Conservation (phyloP, 2,113 vertebrate species). For the Tapirus terrestris region DNA sequence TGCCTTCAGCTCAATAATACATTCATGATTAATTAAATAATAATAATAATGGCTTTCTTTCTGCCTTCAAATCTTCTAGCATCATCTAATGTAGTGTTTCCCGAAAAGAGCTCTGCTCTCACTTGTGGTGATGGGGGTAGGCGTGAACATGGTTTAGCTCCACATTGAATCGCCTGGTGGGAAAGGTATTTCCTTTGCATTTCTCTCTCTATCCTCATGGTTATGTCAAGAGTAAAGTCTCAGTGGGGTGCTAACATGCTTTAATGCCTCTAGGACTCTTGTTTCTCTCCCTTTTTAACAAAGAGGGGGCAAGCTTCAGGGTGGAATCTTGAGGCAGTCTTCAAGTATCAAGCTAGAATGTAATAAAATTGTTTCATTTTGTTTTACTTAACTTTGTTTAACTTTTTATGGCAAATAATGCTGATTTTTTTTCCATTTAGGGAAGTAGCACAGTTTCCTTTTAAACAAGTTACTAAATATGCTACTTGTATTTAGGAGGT, state of each 20-base stretch:
- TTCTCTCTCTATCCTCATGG: not conserved
- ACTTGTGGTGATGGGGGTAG: fast-evolving
- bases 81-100: not conserved
- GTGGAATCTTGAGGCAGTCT: not conserved
- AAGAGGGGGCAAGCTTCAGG: not conserved
- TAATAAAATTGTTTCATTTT: not conserved
- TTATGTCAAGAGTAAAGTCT: not conserved
- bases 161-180: not conserved
- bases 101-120: not conserved
- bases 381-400: not conserved
- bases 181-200: not conserved
- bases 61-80: not conserved
- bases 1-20: not conserved
- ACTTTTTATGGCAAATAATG: not conserved
- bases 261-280: not conserved
- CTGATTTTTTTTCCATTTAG: not conserved
- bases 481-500: not conserved
- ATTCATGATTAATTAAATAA: not conserved
- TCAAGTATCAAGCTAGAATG: not conserved
- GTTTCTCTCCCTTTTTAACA: not conserved
- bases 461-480: not conserved
- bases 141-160: not conserved
- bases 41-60: not conserved
- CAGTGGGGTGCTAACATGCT: not conserved
- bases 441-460: not conserved